Base-by-base conservation (phyloP, 2,797 vertebrate species). In the Moxostoma hubbsi region DNA sequence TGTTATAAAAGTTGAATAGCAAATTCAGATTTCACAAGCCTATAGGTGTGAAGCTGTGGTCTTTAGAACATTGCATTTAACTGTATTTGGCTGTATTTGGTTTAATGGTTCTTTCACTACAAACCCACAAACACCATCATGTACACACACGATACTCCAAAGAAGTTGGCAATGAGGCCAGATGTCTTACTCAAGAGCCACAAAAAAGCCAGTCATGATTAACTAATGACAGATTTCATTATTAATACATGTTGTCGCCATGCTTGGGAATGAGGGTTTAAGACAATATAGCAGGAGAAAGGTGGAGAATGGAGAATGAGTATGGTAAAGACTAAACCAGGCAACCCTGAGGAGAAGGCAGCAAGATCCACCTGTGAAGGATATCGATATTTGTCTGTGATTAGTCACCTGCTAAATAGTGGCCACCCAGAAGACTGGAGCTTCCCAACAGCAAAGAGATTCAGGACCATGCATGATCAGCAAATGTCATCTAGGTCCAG, bases 221-320 rank as follows among this genome's bases (percentile, higher is more conserved):
- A 58, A 50, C 65, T 49, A 49, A 51, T 75, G 72, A 64, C 53
- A 50, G 43, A 66, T 58, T 71, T 2, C 0, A 15, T 72, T 79
- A 79, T 71, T 71, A 55, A 75, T 36, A 36, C 36, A 36, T 36
- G 36, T 5, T 55, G 64, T 67, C 57, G 18, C 49, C 57, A 55
- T 75, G 76, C 65, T 43, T 70, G 64, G 61, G 75, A 75, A 79
- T 70, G 2, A 71, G 16, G 50, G 43, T 70, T 78, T 11, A 11
- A 47, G 43, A 36, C 59, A 78, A 71, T 55, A 55, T 47, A 15
- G 53, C 46, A 45, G 46, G 53, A 65, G 16, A 13, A 46, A 54
- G 50, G 74, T 68, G n/a, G 4, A 69, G 6, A 53, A 7, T 11
- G 47, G 11, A 36, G 51, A 59, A 51, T 12, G 47, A 53, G 8